phyloP scores from a whole-genome alignment of 2,113 vertebrate genomes.

The Varanus salvator region DNA sequence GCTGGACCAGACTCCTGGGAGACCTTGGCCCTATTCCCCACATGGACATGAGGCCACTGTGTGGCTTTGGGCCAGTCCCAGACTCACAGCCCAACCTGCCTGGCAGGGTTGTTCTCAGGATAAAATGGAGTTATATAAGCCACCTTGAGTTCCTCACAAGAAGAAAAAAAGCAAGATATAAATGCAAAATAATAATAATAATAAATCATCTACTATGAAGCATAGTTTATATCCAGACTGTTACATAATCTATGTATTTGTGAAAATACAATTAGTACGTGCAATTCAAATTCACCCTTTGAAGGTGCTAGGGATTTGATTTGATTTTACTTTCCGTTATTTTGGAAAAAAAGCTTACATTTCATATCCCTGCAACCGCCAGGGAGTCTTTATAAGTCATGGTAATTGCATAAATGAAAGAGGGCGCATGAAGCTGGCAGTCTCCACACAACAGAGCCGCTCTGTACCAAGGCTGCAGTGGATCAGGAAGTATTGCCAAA shows the following conservation, averaged over 20 bases:
- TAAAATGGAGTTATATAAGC: no score
- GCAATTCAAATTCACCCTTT: not conserved
- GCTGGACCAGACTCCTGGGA: no score
- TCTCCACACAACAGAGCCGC: constrained; percentile 8
- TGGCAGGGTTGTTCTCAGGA: no score
- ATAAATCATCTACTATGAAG: not conserved
- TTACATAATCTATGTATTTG: not conserved
- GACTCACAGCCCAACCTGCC: no score
- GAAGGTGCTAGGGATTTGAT: not conserved
- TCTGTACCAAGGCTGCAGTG: not conserved
- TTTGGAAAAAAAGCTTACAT: not conserved
- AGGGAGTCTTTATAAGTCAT: constrained; percentile 9
- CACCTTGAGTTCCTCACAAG: no score
- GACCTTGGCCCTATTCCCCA: no score
- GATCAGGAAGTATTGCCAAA: not conserved
- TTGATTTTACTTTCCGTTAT: no score
- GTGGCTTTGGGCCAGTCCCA: no score
- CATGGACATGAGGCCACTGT: no score
- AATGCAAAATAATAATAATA: no score
- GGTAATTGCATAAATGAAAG: constrained; percentile 20
- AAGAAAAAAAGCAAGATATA: no score
- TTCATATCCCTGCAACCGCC: constrained; percentile 24
- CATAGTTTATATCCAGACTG: not conserved
- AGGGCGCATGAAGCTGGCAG: not conserved
- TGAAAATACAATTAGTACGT: not conserved